These are phyloP conservation scores for Larimichthys polyactis DNA, from an alignment of 2,113 vertebrate genomes.

Conservation along the genomic window DNA sequence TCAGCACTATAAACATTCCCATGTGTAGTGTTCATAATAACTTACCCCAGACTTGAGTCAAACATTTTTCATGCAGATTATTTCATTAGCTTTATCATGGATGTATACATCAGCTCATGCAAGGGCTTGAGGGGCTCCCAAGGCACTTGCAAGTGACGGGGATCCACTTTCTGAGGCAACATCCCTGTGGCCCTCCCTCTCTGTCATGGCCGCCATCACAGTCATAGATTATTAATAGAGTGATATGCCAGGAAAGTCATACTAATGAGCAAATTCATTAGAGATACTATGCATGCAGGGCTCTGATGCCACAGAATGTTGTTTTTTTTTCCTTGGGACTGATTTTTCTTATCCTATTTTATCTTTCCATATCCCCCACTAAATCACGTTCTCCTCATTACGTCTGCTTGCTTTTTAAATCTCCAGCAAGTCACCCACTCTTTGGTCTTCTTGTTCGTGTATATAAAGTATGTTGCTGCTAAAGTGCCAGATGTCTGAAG, in stretches of 20 bases:
- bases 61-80: neutral
- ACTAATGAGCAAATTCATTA: constrained; percentile 81
- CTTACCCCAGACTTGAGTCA: neutral
- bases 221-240: constrained; percentile 78
- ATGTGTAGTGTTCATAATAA: constrained; percentile 7
- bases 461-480: neutral
- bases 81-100: constrained; percentile 24
- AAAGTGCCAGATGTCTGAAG: neutral
- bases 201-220: constrained; percentile 58
- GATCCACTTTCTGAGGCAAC: constrained; percentile 35
- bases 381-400: constrained; percentile 50
- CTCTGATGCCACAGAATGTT: constrained; percentile 22
- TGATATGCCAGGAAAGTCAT: constrained; percentile 65
- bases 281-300: constrained; percentile 38
- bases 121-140: constrained; percentile 2
- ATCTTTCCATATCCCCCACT: constrained; percentile 25
- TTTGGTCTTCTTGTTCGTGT: constrained; percentile 7
- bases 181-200: constrained; percentile 40
- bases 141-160: constrained; percentile 46
- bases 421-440: constrained; percentile 4
- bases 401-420: constrained; percentile 46
- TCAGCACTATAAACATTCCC: neutral
- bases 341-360: constrained; percentile 38
- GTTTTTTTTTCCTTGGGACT: neutral
- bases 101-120: neutral